Base-by-base conservation (phyloP, 1,140 invertebrate species). In the Ips typographus region DNA sequence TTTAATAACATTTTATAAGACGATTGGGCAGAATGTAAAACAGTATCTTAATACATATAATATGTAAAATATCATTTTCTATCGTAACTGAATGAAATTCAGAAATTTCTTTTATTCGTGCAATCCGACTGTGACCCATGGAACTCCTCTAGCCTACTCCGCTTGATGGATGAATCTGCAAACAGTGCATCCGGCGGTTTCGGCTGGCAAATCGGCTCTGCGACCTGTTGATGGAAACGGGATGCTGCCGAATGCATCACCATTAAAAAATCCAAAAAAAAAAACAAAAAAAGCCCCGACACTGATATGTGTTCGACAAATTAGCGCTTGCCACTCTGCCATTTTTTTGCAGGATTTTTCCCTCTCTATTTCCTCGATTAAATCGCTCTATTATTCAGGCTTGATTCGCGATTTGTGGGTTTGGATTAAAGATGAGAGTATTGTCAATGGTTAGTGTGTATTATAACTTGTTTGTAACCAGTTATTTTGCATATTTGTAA, bases 121-220 rank as follows among this genome's bases (percentile, higher is more conserved):
- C 65, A 43, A n/a, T 42, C 44, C 43, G 58, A 61, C 57, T 58
- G 7, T 37, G 3, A n/a, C 44, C 68, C 7, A 3, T 7, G 8
- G 22, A 64, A 56, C 68, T 60, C 62, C 62, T 58, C 71, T 61
- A 65, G 64, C 72, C 70, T 65, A 70, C 73, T 73, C 68, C 68
- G 63, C 69, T 76, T 79, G 78, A 79, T 78, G 77, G 78, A 79
- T 79, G 76, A 77, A 78, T 78, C 74, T 76, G 77, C 78, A 78
- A 79, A 79, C 77, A 77, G 77, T 78, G 77, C 77, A 78, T 78
- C 76, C 74, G 73, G 71, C 64, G 68, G 64, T 67, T 62, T 62
- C 62, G 57, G 72, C 60, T 66, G 53, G 71, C 71, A 66, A 72
- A 70, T 69, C 67, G 68, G 68, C 58, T 67, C 68, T 55, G 72